phyloP scores from a whole-genome alignment of 2,797 vertebrate species.

The Coilia nasus region DNA sequence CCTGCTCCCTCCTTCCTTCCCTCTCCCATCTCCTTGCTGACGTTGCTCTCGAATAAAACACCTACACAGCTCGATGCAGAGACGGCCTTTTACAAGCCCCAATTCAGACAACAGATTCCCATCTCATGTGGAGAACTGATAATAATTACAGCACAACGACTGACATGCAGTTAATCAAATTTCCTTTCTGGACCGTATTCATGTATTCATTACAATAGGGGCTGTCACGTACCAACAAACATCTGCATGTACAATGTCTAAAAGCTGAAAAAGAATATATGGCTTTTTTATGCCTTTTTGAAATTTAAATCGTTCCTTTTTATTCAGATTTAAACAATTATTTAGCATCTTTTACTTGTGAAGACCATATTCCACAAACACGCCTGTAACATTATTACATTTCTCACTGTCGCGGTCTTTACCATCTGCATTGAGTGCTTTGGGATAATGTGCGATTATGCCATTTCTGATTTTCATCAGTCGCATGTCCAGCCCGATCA shows the following conservation, averaged over 20 bases:
- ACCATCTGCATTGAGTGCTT: conserved; percentile 4
- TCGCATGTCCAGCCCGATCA: not conserved
- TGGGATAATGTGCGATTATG: not conserved
- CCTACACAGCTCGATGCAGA: conserved; percentile 41
- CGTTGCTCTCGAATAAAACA: conserved; percentile 80
- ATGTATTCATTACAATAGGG: not conserved
- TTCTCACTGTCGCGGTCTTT: not conserved
- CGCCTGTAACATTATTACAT: not conserved
- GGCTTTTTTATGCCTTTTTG: not conserved
- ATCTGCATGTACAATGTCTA: not conserved
- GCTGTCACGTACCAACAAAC: not conserved
- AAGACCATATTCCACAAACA: not conserved
- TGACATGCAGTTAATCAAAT: conserved; percentile 32
- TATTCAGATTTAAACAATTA: not conserved
- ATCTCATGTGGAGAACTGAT: conserved; percentile 27
- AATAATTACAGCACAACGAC: conserved; percentile 14
- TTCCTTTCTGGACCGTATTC: conserved; percentile 25
- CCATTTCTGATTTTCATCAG: conserved; percentile 5
- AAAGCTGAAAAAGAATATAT: not conserved
- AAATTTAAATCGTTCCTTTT: not conserved
- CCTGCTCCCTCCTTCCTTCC: conserved; percentile 50
- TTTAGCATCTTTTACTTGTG: not conserved
- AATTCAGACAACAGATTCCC: not conserved
- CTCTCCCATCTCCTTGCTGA: conserved; percentile 75
- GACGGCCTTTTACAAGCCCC: not conserved